Evolutionary conservation across 64 coral and sea anemone species (phyloP), one percentile per base, ranked within the genome.

Genomic region (Orbicella faveolata): DNA sequence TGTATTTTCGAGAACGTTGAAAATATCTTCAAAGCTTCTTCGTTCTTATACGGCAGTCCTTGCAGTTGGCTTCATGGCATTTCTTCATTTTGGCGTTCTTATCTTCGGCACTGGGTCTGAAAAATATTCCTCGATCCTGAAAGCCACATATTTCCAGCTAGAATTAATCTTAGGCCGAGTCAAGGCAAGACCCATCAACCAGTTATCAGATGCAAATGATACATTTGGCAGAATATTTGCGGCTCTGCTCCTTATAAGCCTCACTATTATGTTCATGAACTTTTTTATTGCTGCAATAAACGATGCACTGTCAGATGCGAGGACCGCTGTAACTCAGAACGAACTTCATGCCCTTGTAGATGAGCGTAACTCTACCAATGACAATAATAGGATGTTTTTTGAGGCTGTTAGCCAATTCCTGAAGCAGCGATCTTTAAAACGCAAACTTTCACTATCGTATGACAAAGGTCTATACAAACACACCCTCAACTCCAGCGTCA

Each of bases 241-340:
- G 2, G 12, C 13, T 36, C 14, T 69, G 6, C 51, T 68, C 7
- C 63, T 89, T 37, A 6, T 66, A 10, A 79, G 75, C 75, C 78
- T 90, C 36, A 90, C 88, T 21, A 69, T 90, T 20, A 18, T 81
- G 12, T 90, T 80, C 36, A 70, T 81, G 37, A 90, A 81, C 34
- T n/a, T 90, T 6, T 90, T 81, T 25, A 70, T 90, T 2, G 77
- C 80, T 14, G 80, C 80, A 54, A 21, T 90, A 26, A 90, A 90
- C 63, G 77, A 90, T 57, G 78, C 88, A 54, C 69, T 80, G 35
- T 39, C 30, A 57, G 61, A 80, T 36, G 88, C 37, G 2, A 77
- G 21, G 2, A 77, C 17, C 1, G 34, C 44, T 19, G 73, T 63
- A 13, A 54, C 21, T 34, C 23, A 78, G 13, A 59, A 80, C 14